These are phyloP conservation scores for Linnaemya tessellans DNA, from an alignment of 2,888 invertebrate genomes.

Conservation along the genomic window DNA sequence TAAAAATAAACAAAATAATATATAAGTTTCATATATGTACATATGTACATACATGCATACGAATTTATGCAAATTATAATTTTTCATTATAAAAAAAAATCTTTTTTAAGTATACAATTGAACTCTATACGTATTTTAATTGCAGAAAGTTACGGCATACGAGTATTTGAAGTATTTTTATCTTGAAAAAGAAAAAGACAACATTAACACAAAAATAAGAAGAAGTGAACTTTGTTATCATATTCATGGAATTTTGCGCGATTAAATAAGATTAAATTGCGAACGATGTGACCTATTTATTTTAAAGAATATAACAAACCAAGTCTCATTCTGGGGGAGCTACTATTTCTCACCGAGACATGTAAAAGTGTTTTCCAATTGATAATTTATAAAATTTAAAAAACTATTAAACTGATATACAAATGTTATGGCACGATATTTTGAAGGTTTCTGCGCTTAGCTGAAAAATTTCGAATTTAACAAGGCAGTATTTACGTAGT, in stretches of 20 bases:
- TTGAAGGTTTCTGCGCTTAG: no score
- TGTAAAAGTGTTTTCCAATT: no score
- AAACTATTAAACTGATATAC: no score
- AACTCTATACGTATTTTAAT: not conserved
- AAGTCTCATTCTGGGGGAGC: no score
- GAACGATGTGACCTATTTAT: not conserved
- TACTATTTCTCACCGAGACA: no score
- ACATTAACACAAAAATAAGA: not conserved
- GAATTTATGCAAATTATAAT: not conserved
- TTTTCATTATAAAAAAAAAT: not conserved
- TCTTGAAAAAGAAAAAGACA: not conserved
- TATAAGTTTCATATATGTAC: not conserved
- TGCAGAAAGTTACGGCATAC: not conserved
- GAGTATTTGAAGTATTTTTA: not conserved
- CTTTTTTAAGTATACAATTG: not conserved
- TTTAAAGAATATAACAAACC: not conserved
- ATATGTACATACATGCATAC: not conserved
- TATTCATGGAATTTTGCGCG: slow-evolving; percentile 24
- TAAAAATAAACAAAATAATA: not conserved
- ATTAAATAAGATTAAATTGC: slow-evolving; percentile 34
- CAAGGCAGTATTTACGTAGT: no score
- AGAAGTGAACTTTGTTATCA: slow-evolving; percentile 30
- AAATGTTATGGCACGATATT: no score
- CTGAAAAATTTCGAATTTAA: no score
- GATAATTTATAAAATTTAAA: no score